A percentile compares a stretch with the other conserved stretches of the same genome.
These are phyloP conservation scores for Phalacrocorax brasilianus DNA, from an alignment of 2,113 vertebrate genomes.

Conservation along the genomic window DNA sequence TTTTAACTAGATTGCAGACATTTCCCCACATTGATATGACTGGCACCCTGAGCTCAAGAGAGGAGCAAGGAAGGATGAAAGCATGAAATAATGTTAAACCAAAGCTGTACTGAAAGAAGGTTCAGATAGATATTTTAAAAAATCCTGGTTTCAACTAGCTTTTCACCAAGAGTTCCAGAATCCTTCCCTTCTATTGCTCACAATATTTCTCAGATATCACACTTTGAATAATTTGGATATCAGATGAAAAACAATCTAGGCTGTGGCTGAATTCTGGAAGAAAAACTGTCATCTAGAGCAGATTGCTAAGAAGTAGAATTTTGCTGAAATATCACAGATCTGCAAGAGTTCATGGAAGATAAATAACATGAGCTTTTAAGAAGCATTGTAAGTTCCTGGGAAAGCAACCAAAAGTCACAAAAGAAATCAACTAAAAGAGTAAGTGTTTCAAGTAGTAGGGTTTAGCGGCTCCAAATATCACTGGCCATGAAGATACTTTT, in stretches of 20 bases:
- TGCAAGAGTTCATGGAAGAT: not conserved
- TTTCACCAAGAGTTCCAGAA: not conserved
- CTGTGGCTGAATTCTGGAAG: not conserved
- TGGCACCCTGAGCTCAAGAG: not conserved
- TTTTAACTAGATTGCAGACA: not conserved
- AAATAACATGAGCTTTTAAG: slow-evolving; percentile 20
- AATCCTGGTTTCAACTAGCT: not conserved
- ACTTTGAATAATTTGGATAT: not conserved
- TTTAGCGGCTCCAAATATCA: slow-evolving; percentile 9
- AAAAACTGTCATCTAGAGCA: not conserved
- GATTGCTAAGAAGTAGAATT: not conserved
- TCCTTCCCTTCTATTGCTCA: not conserved
- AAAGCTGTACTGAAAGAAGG: not conserved
- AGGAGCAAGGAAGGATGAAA: not conserved
- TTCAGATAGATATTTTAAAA: not conserved
- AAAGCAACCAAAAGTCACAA: slow-evolving; percentile 3
- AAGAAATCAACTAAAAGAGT: slow-evolving; percentile 39
- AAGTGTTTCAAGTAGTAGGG: not conserved
- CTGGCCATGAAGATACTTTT: not conserved
- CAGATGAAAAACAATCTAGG: not conserved
- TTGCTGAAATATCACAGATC: not conserved
- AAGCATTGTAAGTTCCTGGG: not conserved
- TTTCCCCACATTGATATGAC: not conserved
- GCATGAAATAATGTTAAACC: not conserved
- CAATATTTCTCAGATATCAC: not conserved